phyloP scores from a whole-genome alignment of 2,888 invertebrate species.

The Autographa gamma region DNA sequence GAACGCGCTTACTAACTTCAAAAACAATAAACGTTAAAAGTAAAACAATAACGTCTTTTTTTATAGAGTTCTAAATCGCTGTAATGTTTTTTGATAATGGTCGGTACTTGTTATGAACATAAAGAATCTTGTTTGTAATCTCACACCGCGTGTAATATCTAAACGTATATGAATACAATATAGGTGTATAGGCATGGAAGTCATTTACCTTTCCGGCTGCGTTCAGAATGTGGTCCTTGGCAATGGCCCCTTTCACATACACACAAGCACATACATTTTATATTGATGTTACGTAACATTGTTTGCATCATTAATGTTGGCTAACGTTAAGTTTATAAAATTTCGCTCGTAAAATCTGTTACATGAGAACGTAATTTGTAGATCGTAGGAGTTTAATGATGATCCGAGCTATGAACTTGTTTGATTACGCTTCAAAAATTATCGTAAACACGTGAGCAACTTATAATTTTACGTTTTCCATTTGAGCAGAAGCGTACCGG shows the following conservation, averaged over 20 bases:
- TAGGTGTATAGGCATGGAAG: conserved; percentile 69
- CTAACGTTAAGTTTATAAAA: conserved; percentile 60
- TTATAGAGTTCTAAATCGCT: conserved; percentile 52
- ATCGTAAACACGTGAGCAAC: conserved; percentile 6
- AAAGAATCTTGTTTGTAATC: conserved; percentile 38
- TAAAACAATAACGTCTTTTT: conserved; percentile 58
- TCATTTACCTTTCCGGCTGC: conserved; percentile 81
- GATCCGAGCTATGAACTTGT: conserved; percentile 9
- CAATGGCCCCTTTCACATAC: conserved; percentile 83
- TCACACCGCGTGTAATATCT: conserved; percentile 54
- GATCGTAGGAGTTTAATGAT: conserved; percentile 23
- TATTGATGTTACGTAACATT: conserved; percentile 78
- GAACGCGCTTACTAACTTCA: conserved; percentile 47
- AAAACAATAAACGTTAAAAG: conserved; percentile 59
- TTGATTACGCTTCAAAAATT: conserved; percentile 4
- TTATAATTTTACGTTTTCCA: conserved; percentile 22
- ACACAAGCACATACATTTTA: conserved; percentile 74
- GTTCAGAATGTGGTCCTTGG: conserved; percentile 80
- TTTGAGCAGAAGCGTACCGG: conserved; percentile 23
- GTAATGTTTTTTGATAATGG: conserved; percentile 46
- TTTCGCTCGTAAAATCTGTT: conserved; percentile 49
- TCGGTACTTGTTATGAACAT: conserved; percentile 38
- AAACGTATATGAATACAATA: conserved; percentile 48
- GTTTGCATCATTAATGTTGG: conserved; percentile 76
- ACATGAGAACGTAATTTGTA: conserved; percentile 36